A percentile compares a stretch with the other conserved stretches of the same genome.
These are phyloP conservation scores for Cydia fagiglandana DNA, from an alignment of 1,140 invertebrate species.

Conservation along the genomic window DNA sequence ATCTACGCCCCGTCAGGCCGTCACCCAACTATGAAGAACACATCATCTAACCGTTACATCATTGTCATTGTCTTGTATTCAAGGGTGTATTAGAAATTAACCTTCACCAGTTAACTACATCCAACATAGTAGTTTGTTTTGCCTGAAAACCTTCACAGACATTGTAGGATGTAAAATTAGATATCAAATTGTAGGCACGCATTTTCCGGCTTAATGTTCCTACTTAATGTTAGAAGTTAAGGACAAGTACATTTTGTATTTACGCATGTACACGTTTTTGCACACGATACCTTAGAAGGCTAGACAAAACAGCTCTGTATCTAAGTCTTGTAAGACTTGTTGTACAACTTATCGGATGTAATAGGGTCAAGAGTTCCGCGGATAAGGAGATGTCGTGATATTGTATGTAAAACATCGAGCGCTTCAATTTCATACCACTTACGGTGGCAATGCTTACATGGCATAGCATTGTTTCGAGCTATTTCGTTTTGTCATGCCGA, in stretches of 20 bases:
- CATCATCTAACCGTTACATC: no score
- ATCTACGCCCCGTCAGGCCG: no score
- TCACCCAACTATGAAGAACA: no score
- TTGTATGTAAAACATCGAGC: constrained; percentile 59
- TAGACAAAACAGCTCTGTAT: not conserved
- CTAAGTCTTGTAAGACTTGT: constrained; percentile 9
- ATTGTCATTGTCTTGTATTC: no score
- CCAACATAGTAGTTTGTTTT: no score
- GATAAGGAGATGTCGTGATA: constrained; percentile 58
- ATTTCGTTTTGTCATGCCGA: not conserved
- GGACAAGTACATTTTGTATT: not conserved
- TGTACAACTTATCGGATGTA: constrained; percentile 25
- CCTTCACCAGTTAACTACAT: no score
- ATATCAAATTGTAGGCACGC: no score
- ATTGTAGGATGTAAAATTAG: no score
- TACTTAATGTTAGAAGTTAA: no score
- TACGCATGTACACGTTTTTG: not conserved
- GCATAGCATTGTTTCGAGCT: constrained; percentile 6
- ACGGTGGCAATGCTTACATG: constrained; percentile 38
- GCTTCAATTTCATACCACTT: constrained; percentile 52
- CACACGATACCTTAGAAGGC: not conserved
- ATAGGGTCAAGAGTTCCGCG: constrained; percentile 33
- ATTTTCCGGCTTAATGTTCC: no score
- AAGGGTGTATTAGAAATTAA: no score
- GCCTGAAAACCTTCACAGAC: no score